Evolutionary conservation across 64 coral and sea anemone genomes (phyloP).

Genomic region (Actinia tenebrosa): DNA sequence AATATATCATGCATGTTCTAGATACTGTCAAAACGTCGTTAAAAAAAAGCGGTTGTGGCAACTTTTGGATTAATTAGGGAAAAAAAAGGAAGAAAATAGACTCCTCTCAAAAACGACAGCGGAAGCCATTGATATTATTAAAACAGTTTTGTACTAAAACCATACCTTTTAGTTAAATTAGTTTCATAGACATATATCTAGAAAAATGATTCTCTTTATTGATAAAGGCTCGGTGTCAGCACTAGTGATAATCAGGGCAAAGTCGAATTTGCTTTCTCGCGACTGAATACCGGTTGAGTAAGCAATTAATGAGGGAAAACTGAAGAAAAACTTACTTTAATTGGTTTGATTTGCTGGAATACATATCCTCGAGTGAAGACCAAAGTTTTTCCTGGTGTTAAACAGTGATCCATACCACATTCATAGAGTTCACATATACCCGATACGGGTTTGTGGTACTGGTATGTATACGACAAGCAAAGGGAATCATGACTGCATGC

Average conservation of each 20-base stretch:
- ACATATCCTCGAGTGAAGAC: neutral
- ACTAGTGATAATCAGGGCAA: neutral
- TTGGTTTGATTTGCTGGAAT: conserved; percentile 11
- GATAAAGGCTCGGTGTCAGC: no score
- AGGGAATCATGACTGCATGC: neutral
- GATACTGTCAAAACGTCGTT: no score
- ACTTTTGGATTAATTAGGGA: no score
- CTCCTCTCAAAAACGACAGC: no score
- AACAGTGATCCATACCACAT: neutral
- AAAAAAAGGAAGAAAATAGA: no score
- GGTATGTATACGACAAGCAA: neutral
- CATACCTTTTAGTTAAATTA: no score
- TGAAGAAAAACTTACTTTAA: neutral
- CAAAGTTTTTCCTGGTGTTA: neutral
- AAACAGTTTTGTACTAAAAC: no score
- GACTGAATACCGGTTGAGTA: neutral
- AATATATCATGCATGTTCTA: neutral
- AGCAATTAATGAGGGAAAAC: neutral
- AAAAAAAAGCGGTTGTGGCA: no score
- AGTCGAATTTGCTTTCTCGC: neutral
- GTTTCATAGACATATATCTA: no score
- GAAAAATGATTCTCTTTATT: no score
- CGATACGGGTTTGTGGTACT: neutral
- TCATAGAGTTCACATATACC: neutral
- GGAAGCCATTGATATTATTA: no score